phyloP scores from a whole-genome alignment of 2,888 invertebrate species.

The Falcaria lacertinaria region DNA sequence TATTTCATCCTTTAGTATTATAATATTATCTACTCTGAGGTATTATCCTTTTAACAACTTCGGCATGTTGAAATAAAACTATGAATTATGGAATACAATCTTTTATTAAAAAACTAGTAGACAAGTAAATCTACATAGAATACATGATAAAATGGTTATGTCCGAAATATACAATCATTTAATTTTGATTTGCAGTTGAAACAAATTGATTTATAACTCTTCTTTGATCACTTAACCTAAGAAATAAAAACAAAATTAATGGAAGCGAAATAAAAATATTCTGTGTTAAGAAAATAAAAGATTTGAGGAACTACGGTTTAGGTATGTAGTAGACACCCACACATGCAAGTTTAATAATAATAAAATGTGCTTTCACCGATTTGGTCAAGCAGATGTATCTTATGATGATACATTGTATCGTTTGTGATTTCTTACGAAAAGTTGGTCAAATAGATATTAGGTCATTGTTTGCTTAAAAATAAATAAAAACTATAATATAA shows the following conservation, averaged over 20 bases:
- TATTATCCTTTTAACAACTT: too few species aligned
- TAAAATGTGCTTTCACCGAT: background rate
- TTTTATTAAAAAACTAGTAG: conserved; percentile 48
- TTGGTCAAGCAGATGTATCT: background rate
- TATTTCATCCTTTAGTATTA: too few species aligned
- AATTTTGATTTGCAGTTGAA: conserved; percentile 63
- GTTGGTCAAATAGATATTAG: background rate
- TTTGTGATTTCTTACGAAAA: background rate
- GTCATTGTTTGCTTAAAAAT: conserved; percentile 14
- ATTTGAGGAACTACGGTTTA: conserved; percentile 33
- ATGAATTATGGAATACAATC: conserved; percentile 17
- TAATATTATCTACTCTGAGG: too few species aligned
- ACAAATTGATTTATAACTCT: conserved; percentile 59
- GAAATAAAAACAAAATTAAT: conserved; percentile 50
- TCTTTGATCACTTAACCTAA: conserved; percentile 59
- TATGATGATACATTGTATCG: background rate
- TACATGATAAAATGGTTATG: conserved; percentile 65
- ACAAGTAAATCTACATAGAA: conserved; percentile 38
- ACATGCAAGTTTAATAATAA: background rate
- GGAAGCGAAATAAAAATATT: conserved; percentile 59
- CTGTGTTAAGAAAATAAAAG: conserved; percentile 36
- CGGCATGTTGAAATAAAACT: conserved; percentile 18
- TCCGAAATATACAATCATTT: conserved; percentile 72
- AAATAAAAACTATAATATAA: conserved; percentile 13
- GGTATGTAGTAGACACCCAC: conserved; percentile 15